Conservation (phyloP, 1,140 invertebrate genomes). For the Brachionus rubens region DNA sequence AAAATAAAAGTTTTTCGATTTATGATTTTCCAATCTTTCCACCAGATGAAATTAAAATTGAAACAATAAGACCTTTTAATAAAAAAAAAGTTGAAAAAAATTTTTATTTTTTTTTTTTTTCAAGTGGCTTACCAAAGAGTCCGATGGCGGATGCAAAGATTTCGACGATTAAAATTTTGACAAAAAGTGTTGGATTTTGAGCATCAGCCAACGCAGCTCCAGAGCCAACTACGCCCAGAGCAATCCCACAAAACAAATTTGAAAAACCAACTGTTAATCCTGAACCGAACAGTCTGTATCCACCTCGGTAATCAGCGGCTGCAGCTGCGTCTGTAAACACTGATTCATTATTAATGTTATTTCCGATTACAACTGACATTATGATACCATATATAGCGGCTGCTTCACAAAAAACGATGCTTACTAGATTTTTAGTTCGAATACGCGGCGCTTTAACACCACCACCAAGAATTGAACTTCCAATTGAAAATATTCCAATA, state of each 20-base stretch:
- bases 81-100: slow-evolving; percentile 1
- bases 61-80: slow-evolving; percentile 45
- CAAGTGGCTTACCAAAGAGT: slow-evolving; percentile 76
- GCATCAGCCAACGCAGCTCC: slow-evolving; percentile 92
- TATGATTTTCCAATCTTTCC: slow-evolving; percentile 10
- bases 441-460: slow-evolving; percentile 97
- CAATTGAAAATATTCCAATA: slow-evolving; percentile 89
- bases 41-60: slow-evolving; percentile 29
- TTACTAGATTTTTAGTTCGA: slow-evolving; percentile 98
- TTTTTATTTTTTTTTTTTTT: neutral
- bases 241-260: slow-evolving; percentile 90
- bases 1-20: no score
- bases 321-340: neutral
- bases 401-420: slow-evolving; percentile 64
- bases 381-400: slow-evolving; percentile 98
- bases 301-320: slow-evolving; percentile 54
- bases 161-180: slow-evolving; percentile 95
- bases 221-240: slow-evolving; percentile 89
- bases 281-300: slow-evolving; percentile 91
- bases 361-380: slow-evolving; percentile 89
- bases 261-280: slow-evolving; percentile 87
- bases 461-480: slow-evolving; percentile 89
- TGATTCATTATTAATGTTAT: slow-evolving; percentile 66
- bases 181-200: slow-evolving; percentile 86
- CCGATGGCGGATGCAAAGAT: slow-evolving; percentile 97